A percentile compares a stretch with the other conserved stretches of the same genome.
Conservation (phyloP, 1,140 invertebrate genomes). For the Pseudomyrmex cubaensis region DNA sequence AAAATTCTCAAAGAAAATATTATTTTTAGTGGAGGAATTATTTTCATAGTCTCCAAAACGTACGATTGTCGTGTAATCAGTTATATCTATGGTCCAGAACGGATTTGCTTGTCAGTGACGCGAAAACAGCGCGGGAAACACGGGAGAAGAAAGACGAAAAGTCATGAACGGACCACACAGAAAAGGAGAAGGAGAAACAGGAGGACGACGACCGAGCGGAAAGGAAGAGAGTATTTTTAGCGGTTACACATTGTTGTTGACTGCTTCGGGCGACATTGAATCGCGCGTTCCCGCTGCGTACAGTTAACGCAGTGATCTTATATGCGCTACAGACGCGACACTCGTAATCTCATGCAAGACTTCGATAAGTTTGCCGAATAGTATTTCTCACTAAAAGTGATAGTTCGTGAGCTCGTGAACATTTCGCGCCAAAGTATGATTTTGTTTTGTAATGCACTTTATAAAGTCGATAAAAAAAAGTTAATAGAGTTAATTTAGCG, state of each 20-base stretch:
- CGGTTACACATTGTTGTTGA: conserved; percentile 84
- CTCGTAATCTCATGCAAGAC: conserved; percentile 22
- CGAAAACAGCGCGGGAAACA: conserved; percentile 38
- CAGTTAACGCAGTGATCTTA: conserved; percentile 56
- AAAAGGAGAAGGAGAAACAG: conserved; percentile 1
- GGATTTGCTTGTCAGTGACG: conserved; percentile 28
- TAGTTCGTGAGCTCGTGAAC: not conserved
- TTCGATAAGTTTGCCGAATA: conserved; percentile 8
- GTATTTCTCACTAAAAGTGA: not conserved
- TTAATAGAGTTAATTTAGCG: not conserved
- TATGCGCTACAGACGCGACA: conserved; percentile 29
- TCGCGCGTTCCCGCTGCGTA: conserved; percentile 65
- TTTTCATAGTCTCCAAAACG: not conserved
- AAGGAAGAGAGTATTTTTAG: conserved; percentile 83
- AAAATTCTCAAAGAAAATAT: not conserved
- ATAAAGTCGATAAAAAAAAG: not conserved
- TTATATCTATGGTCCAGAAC: conserved; percentile 2
- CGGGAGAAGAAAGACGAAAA: conserved; percentile 62
- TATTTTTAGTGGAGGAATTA: conserved; percentile 19
- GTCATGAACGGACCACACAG: conserved; percentile 64
- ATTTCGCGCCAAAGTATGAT: no score
- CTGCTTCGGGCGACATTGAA: conserved; percentile 82
- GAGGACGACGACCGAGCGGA: conserved; percentile 63
- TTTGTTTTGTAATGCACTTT: not conserved
- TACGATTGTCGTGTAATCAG: conserved; percentile 28